Evolutionary conservation across 2,888 invertebrate species (phyloP).

Genomic region (Heteropelma amictum): DNA sequence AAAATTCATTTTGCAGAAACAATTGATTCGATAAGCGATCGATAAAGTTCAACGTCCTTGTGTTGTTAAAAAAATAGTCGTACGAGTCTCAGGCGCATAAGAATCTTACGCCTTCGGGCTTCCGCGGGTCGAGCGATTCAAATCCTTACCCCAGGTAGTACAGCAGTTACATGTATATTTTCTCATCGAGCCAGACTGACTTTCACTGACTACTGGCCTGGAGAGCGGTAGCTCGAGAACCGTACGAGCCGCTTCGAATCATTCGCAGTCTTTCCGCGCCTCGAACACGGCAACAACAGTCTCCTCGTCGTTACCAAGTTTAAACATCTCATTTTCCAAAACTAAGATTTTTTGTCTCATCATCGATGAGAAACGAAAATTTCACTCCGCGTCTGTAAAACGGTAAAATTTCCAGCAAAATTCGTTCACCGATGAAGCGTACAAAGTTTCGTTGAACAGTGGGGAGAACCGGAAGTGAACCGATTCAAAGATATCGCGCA

Average conservation of each 20-base stretch:
- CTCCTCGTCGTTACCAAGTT: not conserved
- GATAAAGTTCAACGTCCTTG: too few relatives aligned
- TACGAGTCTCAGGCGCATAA: not conserved
- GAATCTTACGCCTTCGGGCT: not conserved
- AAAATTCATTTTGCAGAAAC: not conserved
- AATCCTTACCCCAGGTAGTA: conserved; percentile 18
- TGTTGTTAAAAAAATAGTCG: too few relatives aligned
- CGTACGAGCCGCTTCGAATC: conserved; percentile 64
- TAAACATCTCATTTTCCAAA: not conserved
- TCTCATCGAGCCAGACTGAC: conserved; percentile 57
- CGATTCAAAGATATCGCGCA: too few relatives aligned
- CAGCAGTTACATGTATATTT: conserved; percentile 22
- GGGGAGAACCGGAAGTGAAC: too few relatives aligned
- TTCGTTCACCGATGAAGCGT: too few relatives aligned
- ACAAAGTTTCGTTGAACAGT: too few relatives aligned
- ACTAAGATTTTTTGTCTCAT: not conserved
- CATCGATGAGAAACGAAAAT: not conserved
- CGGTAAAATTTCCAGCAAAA: too few relatives aligned
- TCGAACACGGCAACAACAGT: conserved; percentile 32
- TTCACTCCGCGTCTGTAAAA: too few relatives aligned
- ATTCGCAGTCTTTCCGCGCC: conserved; percentile 71
- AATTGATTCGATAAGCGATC: not conserved
- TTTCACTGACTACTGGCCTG: conserved; percentile 71
- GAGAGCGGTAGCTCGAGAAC: conserved; percentile 53
- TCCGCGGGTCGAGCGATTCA: not conserved